Conservation (phyloP, 2,888 invertebrate genomes). For the Trichacis sp. region DNA sequence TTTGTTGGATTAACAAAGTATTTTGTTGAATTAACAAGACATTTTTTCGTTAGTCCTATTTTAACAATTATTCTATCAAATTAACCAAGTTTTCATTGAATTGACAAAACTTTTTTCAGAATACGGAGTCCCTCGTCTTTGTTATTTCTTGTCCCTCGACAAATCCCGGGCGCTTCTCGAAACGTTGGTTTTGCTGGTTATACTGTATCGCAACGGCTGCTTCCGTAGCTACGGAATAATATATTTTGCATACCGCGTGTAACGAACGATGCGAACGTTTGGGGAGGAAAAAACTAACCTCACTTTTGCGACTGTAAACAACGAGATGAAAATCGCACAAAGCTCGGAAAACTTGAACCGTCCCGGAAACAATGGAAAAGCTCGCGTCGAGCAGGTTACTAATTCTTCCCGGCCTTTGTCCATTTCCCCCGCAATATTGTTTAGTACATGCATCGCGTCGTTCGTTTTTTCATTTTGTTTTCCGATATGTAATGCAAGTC, state of each 20-base stretch:
- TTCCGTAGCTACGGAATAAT: background rate
- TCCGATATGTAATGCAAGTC: conserved; percentile 1
- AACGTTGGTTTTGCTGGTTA: background rate
- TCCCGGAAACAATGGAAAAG: background rate
- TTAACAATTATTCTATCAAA: too few relatives aligned
- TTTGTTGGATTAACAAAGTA: too few relatives aligned
- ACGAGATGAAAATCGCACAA: background rate
- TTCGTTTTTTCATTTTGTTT: background rate
- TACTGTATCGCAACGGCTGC: background rate
- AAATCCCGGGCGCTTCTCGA: too few relatives aligned
- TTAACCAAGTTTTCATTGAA: too few relatives aligned
- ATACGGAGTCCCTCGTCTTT: background rate
- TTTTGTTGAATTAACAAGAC: too few relatives aligned
- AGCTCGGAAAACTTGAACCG: background rate
- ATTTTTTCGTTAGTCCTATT: too few relatives aligned
- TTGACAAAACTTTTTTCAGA: too few relatives aligned
- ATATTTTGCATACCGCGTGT: background rate
- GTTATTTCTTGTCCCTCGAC: background rate
- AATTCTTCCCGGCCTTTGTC: conserved; percentile 6
- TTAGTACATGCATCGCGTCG: background rate
- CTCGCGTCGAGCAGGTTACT: conserved; percentile 5
- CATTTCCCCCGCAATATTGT: conserved; percentile 9
- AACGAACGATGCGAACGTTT: too few relatives aligned
- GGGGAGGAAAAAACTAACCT: background rate
- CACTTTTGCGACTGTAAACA: background rate